These are phyloP conservation scores for Uloborus plumipes DNA, from an alignment of 2,888 invertebrate genomes.

Conservation along the genomic window DNA sequence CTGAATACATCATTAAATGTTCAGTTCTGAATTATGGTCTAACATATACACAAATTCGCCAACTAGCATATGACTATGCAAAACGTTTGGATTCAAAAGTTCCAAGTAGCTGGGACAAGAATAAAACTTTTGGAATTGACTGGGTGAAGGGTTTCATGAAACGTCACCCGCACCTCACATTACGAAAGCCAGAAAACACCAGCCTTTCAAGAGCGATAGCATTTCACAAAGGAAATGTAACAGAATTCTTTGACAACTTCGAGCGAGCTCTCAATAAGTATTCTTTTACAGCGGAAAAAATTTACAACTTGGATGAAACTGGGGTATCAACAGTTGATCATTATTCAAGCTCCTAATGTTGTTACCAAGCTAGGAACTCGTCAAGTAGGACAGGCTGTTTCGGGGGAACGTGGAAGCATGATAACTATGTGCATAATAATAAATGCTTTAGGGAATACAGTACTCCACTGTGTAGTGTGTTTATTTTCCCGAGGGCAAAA, in stretches of 20 bases:
- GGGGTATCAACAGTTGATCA: slow-evolving; percentile 1
- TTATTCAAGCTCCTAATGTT: slow-evolving; percentile 19
- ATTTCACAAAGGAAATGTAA: slow-evolving; percentile 1
- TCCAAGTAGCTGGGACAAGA: slow-evolving; percentile 3
- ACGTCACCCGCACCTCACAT: slow-evolving; percentile 4
- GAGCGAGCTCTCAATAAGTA: neutral
- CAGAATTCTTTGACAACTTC: neutral
- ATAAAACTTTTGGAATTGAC: slow-evolving; percentile 15
- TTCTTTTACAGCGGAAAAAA: slow-evolving; percentile 5
- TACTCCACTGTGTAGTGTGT: neutral
- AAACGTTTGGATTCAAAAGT: neutral
- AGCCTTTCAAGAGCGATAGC: neutral
- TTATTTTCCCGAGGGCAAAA: slow-evolving; percentile 14
- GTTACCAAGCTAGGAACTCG: neutral
- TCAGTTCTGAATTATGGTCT: slow-evolving; percentile 12
- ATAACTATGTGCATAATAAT: neutral
- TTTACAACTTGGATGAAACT: slow-evolving; percentile 17
- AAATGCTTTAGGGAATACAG: slow-evolving; percentile 7
- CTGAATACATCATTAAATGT: slow-evolving; percentile 19
- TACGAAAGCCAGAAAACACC: slow-evolving; percentile 12
- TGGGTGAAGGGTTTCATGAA: slow-evolving; percentile 14
- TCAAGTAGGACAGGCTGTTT: slow-evolving; percentile 13
- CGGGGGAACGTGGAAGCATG: neutral
- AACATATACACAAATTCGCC: neutral
- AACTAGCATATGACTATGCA: neutral